These are phyloP conservation scores for Acrobasis consociella DNA, from an alignment of 2,888 invertebrate genomes.

Conservation along the genomic window DNA sequence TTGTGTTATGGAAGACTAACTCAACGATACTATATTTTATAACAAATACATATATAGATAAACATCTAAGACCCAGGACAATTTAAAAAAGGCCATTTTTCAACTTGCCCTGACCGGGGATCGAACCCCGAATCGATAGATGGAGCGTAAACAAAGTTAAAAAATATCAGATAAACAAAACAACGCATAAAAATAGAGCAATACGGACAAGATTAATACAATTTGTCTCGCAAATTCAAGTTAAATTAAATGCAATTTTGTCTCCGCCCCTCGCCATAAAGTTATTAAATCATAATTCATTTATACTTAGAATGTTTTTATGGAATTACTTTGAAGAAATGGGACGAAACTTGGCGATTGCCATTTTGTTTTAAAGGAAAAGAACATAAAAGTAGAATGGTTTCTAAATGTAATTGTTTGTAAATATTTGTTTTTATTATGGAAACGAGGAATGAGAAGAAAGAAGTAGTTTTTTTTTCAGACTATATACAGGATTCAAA, in stretches of 20 bases:
- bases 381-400: neutral
- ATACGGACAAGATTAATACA: neutral
- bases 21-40: too few species aligned
- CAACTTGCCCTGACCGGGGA: too few species aligned
- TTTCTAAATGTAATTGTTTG: neutral
- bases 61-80: too few species aligned
- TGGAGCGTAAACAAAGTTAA: neutral
- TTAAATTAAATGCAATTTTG: conserved; percentile 10
- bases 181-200: neutral
- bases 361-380: neutral
- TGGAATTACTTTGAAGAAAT: conserved; percentile 7
- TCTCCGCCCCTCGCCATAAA: neutral
- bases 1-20: too few species aligned
- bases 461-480: too few species aligned
- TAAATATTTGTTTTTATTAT: neutral
- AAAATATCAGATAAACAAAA: neutral
- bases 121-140: too few species aligned
- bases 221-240: conserved; percentile 12
- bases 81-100: too few species aligned
- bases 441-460: too few species aligned
- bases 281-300: conserved; percentile 14
- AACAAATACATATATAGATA: too few species aligned
- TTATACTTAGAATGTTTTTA: conserved; percentile 9
- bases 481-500: too few species aligned
- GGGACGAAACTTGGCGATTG: conserved; percentile 1